These are phyloP conservation scores for Taphrorychus bicolor DNA, from an alignment of 2,888 invertebrate species.

Conservation along the genomic window DNA sequence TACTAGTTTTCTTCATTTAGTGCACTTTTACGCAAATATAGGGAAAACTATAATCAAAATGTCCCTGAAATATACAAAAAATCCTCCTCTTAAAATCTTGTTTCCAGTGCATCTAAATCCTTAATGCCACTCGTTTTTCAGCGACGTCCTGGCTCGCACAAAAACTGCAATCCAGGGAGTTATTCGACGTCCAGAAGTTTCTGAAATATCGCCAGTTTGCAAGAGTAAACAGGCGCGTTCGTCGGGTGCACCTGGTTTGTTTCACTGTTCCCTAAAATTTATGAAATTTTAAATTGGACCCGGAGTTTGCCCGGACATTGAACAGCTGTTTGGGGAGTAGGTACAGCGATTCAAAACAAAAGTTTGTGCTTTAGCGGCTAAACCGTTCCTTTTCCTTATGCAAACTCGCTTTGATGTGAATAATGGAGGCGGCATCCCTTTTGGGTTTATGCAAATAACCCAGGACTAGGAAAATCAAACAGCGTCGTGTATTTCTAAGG, in stretches of 20 bases:
- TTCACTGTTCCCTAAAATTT: conserved; percentile 8
- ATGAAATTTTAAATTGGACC: conserved; percentile 12
- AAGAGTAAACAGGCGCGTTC: conserved; percentile 2
- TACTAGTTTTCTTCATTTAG: too few relatives aligned
- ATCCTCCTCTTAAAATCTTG: too few relatives aligned
- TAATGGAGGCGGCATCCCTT: background rate
- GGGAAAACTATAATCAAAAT: too few relatives aligned
- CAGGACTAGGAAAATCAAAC: background rate
- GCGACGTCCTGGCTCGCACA: background rate
- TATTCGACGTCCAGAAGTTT: conserved; percentile 1
- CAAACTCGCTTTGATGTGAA: background rate
- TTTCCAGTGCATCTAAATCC: background rate
- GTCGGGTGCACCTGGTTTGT: conserved; percentile 13
- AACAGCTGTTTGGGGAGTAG: conserved; percentile 7
- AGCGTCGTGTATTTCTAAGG: background rate
- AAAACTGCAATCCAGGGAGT: conserved; percentile 4
- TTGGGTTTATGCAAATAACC: background rate
- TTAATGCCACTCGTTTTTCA: background rate
- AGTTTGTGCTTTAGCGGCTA: background rate
- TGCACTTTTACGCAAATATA: too few relatives aligned
- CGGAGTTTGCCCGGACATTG: conserved; percentile 4
- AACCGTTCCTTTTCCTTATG: background rate
- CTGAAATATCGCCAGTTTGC: conserved; percentile 7
- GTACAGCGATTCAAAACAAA: background rate
- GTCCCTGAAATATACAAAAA: too few relatives aligned